A percentile compares a stretch with the other conserved stretches of the same genome.
Evolutionary conservation across 2,797 vertebrate species (phyloP).

Genomic region (Neoniphon sammara): DNA sequence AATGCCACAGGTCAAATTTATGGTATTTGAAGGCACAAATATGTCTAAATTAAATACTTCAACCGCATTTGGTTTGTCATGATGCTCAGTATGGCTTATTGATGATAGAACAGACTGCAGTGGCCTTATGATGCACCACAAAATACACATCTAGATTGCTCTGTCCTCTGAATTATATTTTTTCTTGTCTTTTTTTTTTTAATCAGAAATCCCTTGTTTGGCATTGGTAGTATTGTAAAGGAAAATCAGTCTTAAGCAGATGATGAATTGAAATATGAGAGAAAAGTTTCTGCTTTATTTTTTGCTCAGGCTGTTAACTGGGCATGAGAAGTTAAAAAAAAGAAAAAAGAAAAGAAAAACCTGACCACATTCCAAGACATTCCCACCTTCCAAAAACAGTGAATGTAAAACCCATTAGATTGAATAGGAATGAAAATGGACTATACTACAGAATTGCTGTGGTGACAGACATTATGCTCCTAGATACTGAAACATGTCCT

Average conservation of each 20-base stretch:
- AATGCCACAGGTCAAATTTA: slow-evolving; percentile 46
- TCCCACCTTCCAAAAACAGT: slow-evolving; percentile 72
- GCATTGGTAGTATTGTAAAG: slow-evolving; percentile 50
- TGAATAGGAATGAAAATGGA: slow-evolving; percentile 76
- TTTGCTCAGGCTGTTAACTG: slow-evolving; percentile 47
- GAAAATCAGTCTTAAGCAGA: slow-evolving; percentile 62
- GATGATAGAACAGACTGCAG: slow-evolving; percentile 7
- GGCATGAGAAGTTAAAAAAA: slow-evolving; percentile 56
- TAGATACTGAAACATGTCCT: slow-evolving; percentile 62
- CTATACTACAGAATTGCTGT: slow-evolving; percentile 71
- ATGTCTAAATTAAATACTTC: slow-evolving; percentile 30
- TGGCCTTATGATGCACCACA: slow-evolving; percentile 36
- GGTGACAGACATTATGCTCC: slow-evolving; percentile 79
- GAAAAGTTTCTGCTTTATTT: slow-evolving; percentile 73
- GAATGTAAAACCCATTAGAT: slow-evolving; percentile 83
- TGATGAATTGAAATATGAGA: slow-evolving; percentile 57
- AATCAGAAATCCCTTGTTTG: slow-evolving; percentile 51
- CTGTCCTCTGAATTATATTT: slow-evolving; percentile 44
- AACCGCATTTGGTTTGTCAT: slow-evolving; percentile 17
- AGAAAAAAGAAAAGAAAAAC: slow-evolving; percentile 48
- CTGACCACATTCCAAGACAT: slow-evolving; percentile 69
- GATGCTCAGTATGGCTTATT: neutral
- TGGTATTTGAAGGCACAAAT: neutral
- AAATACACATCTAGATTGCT: slow-evolving; percentile 22
- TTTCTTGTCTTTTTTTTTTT: slow-evolving; percentile 34